phyloP scores from a whole-genome alignment of 2,888 invertebrate genomes.

The Caenorhabditis wallacei region DNA sequence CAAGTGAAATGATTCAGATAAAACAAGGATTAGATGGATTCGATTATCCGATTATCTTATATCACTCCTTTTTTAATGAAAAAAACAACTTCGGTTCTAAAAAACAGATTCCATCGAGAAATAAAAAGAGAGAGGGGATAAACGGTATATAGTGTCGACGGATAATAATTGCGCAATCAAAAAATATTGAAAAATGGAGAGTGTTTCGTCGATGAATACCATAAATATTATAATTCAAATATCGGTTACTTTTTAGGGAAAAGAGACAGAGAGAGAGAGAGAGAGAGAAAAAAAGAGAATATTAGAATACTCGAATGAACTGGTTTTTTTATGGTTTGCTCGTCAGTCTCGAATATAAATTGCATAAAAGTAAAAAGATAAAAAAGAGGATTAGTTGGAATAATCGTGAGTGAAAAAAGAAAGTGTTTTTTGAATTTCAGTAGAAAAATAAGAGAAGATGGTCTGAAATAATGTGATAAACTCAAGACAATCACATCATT shows the following conservation, averaged over 20 bases:
- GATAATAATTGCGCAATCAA: conserved; percentile 52
- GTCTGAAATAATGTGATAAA: too few species aligned
- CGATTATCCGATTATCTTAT: conserved; percentile 32
- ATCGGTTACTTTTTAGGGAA: conserved; percentile 27
- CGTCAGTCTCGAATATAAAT: conserved; percentile 26
- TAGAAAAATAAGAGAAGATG: background rate
- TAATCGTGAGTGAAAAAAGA: background rate
- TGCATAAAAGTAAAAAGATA: conserved; percentile 14
- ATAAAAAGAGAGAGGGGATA: conserved; percentile 11
- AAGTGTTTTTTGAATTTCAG: background rate
- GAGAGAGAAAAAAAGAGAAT: conserved; percentile 1
- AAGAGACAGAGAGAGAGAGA: background rate
- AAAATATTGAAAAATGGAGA: conserved; percentile 12
- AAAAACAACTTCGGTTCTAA: conserved; percentile 1
- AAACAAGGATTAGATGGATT: background rate
- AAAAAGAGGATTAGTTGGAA: conserved; percentile 26
- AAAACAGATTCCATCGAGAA: background rate
- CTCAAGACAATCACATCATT: too few species aligned
- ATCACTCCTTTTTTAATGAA: conserved; percentile 15
- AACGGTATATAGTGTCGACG: conserved; percentile 20
- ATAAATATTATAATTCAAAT: conserved; percentile 49
- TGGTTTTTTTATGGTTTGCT: conserved; percentile 19
- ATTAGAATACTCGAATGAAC: background rate
- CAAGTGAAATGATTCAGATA: conserved; percentile 23
- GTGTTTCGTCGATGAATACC: conserved; percentile 32